Evolutionary conservation across 2,888 invertebrate genomes (phyloP).

Genomic region (Andrena hattorfiana): DNA sequence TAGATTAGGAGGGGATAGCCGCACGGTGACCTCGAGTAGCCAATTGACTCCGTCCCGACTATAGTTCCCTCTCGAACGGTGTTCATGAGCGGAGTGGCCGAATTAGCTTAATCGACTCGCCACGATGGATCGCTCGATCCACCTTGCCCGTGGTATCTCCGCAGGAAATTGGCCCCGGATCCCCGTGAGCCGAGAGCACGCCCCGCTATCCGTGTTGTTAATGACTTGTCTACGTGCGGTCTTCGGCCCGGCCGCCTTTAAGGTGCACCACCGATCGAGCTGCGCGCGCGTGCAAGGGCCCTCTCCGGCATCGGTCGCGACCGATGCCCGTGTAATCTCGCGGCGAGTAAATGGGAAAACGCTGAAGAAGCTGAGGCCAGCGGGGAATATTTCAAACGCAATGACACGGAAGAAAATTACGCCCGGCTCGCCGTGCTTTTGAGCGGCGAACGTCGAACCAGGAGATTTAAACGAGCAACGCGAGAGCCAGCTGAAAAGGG

Average conservation of each 20-base stretch:
- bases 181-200: constrained; percentile 32
- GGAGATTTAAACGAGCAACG: constrained; percentile 25
- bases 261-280: constrained; percentile 21
- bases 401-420: constrained; percentile 50
- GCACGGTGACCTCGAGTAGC: not conserved
- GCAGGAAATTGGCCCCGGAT: constrained; percentile 51
- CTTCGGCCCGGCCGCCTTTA: constrained; percentile 32
- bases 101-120: constrained; percentile 60
- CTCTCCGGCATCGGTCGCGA: constrained; percentile 7
- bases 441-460: constrained; percentile 6
- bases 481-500: not conserved
- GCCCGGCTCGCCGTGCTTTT: constrained; percentile 18
- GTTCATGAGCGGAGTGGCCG: constrained; percentile 20
- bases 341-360: constrained; percentile 32
- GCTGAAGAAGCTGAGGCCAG: constrained; percentile 26
- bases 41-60: not conserved
- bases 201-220: constrained; percentile 47
- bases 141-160: constrained; percentile 37
- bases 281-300: not conserved
- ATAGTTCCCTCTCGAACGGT: not conserved
- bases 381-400: constrained; percentile 40
- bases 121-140: constrained; percentile 45
- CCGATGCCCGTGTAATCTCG: constrained; percentile 27
- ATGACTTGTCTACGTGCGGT: constrained; percentile 54
- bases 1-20: too few relatives aligned